These are phyloP conservation scores for Leiothrix lutea DNA, from an alignment of 2,113 vertebrate species.

Conservation along the genomic window DNA sequence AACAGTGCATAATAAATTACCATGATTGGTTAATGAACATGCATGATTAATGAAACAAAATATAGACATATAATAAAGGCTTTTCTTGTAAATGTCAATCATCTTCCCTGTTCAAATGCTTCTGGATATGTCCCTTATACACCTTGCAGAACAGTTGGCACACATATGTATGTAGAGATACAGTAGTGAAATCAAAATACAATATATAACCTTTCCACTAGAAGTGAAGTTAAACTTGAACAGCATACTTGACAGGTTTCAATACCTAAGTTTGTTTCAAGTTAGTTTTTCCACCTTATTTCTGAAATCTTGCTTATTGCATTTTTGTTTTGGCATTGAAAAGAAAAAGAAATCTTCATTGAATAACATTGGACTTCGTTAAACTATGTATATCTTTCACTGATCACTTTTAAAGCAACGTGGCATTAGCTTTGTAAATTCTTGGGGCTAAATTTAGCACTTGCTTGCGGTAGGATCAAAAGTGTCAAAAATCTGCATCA, in stretches of 20 bases:
- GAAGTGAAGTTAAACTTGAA: neutral
- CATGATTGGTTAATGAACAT: slow-evolving; percentile 48
- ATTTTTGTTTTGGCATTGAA: neutral
- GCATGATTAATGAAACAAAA: slow-evolving; percentile 58
- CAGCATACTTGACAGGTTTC: neutral
- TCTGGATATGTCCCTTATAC: neutral
- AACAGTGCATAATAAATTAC: slow-evolving; percentile 30
- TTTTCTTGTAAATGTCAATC: slow-evolving; percentile 22
- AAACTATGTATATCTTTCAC: neutral
- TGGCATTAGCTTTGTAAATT: neutral
- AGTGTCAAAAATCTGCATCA: slow-evolving; percentile 40
- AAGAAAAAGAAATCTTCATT: neutral
- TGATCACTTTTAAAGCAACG: neutral
- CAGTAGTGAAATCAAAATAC: neutral
- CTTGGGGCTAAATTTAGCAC: neutral
- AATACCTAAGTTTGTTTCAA: neutral
- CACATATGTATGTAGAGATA: neutral
- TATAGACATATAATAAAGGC: slow-evolving; percentile 19
- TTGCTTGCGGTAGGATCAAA: slow-evolving; percentile 43
- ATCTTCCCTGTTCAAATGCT: neutral
- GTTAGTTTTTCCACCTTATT: neutral
- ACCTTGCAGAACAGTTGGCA: neutral
- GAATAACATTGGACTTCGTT: neutral
- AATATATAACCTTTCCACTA: neutral
- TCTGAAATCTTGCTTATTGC: neutral